Evolutionary conservation across 2,888 invertebrate species (phyloP).

Genomic region (Mimachlamys varia): DNA sequence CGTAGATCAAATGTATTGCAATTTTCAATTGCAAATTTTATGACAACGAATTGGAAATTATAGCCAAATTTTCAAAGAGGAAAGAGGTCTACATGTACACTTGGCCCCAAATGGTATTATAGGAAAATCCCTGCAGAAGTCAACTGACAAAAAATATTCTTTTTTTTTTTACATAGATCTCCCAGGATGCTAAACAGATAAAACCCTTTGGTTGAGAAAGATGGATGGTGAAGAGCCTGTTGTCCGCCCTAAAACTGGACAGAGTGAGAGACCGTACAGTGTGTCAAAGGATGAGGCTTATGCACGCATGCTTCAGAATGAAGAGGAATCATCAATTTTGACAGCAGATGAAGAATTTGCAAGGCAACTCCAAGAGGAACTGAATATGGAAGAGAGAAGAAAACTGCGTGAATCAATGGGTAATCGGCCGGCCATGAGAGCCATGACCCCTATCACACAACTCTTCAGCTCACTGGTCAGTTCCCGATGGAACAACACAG

Average conservation of each 20-base stretch:
- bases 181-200: not conserved
- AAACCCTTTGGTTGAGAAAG: not conserved
- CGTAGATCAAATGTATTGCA: too few relatives aligned
- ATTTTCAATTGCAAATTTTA: too few relatives aligned
- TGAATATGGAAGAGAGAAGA: slow-evolving; percentile 52
- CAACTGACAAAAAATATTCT: too few relatives aligned
- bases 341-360: slow-evolving; percentile 61
- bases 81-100: too few relatives aligned
- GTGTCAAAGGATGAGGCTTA: slow-evolving; percentile 54
- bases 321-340: slow-evolving; percentile 34
- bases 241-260: not conserved
- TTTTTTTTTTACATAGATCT: not conserved
- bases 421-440: slow-evolving; percentile 36
- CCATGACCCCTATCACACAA: slow-evolving; percentile 60
- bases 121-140: too few relatives aligned
- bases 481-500: slow-evolving; percentile 44
- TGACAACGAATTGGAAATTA: too few relatives aligned
- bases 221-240: not conserved
- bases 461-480: slow-evolving; percentile 57
- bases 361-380: slow-evolving; percentile 57
- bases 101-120: too few relatives aligned
- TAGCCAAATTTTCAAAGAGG: too few relatives aligned
- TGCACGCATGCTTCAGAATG: slow-evolving; percentile 51
- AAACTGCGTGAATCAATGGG: not conserved
- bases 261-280: slow-evolving; percentile 45